phyloP scores from a whole-genome alignment of 2,113 vertebrate species.

The Colinus virginianus region DNA sequence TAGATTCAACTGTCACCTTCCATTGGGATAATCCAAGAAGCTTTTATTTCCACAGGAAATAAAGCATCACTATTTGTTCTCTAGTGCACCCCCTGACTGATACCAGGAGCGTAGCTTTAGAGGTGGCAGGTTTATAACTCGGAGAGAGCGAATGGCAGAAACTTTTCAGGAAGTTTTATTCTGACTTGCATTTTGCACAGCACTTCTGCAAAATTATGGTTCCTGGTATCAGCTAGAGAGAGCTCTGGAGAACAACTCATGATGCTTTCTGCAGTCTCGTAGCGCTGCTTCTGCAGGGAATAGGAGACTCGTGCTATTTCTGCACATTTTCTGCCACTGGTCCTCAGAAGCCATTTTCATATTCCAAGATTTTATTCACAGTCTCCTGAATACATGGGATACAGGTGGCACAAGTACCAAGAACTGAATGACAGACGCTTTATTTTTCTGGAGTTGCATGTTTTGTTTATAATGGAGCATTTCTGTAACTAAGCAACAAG shows the following conservation, averaged over 20 bases:
- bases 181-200: not conserved
- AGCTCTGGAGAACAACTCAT: not conserved
- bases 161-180: slow-evolving; percentile 17
- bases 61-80: not conserved
- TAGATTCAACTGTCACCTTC: not conserved
- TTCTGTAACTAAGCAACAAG: not conserved
- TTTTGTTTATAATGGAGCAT: not conserved
- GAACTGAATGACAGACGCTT: not conserved
- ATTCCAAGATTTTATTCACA: not conserved
- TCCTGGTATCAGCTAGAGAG: not conserved
- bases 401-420: not conserved
- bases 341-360: not conserved
- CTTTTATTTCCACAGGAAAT: slow-evolving; percentile 19
- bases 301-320: accelerated
- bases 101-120: not conserved
- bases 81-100: not conserved
- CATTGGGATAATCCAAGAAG: not conserved
- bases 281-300: not conserved
- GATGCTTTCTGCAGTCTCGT: not conserved
- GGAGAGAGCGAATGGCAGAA: not conserved
- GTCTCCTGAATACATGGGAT: not conserved
- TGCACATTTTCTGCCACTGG: not conserved
- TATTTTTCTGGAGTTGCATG: accelerated
- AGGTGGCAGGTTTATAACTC: accelerated
- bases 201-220: not conserved